phyloP scores from a whole-genome alignment of 2,888 invertebrate genomes.

The Tyria jacobaeae region DNA sequence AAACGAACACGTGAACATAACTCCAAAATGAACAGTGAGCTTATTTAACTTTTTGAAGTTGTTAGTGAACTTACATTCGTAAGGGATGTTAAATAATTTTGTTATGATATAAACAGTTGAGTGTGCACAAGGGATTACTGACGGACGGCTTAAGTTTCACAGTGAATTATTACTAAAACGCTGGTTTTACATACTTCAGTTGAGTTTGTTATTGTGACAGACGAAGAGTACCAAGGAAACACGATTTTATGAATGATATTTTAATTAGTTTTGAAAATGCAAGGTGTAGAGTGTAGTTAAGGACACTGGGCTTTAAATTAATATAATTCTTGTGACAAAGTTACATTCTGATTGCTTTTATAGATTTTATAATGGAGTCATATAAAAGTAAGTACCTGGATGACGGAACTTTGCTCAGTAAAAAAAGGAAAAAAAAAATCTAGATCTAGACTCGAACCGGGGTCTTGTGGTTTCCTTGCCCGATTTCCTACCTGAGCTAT shows the following conservation, averaged over 20 bases:
- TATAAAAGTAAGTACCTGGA: too few species aligned
- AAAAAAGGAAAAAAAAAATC: too few species aligned
- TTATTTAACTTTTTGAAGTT: conserved; percentile 56
- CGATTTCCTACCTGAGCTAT: too few species aligned
- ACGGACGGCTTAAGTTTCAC: conserved; percentile 44
- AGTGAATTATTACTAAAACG: conserved; percentile 37
- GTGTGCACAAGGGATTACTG: conserved; percentile 34
- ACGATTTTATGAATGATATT: not conserved
- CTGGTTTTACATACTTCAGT: conserved; percentile 9
- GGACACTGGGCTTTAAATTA: too few species aligned
- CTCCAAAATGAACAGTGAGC: conserved; percentile 29
- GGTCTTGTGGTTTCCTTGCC: too few species aligned
- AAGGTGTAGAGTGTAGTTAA: too few species aligned
- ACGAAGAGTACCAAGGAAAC: conserved; percentile 5
- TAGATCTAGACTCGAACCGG: too few species aligned
- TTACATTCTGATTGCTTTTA: too few species aligned
- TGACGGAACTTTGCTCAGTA: too few species aligned
- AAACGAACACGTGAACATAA: conserved; percentile 30
- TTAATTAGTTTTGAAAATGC: too few species aligned
- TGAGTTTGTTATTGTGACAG: not conserved
- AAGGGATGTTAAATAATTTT: conserved; percentile 50
- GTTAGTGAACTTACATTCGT: conserved; percentile 45
- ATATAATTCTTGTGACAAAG: too few species aligned
- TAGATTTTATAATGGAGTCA: too few species aligned
- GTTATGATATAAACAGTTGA: conserved; percentile 52